Evolutionary conservation across 2,797 vertebrate species (phyloP).

Genomic region (Anolis apletophallus): DNA sequence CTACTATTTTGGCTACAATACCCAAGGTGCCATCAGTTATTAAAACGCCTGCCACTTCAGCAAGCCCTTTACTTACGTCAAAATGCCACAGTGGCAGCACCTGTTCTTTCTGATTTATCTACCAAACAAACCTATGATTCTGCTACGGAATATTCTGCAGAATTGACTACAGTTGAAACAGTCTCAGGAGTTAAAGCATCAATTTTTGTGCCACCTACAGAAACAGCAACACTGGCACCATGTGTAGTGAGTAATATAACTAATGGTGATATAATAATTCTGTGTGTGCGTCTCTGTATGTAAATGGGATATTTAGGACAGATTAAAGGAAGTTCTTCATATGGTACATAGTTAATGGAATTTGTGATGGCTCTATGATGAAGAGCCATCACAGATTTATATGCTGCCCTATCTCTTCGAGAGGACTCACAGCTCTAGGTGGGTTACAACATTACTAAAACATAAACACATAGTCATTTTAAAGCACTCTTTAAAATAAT

Average conservation of each 20-base stretch:
- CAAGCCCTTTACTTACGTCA: constrained; percentile 27
- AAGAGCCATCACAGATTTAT: too few species aligned
- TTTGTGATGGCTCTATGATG: too few species aligned
- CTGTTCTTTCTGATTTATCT: constrained; percentile 50
- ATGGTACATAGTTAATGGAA: neutral
- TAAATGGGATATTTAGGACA: neutral
- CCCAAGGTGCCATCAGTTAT: constrained; percentile 1
- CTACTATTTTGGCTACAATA: constrained; percentile 29
- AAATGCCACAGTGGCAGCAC: constrained; percentile 56
- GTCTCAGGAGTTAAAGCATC: constrained; percentile 9
- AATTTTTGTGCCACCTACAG: constrained; percentile 46
- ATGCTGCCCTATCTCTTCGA: too few species aligned
- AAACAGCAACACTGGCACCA: constrained; percentile 51
- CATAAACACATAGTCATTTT: too few species aligned
- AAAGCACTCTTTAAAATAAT: too few species aligned
- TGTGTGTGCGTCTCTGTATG: neutral
- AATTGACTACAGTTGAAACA: constrained; percentile 48
- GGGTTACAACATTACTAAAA: too few species aligned
- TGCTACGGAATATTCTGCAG: constrained; percentile 56
- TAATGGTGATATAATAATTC: neutral
- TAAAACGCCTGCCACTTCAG: constrained; percentile 7
- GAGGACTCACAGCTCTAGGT: too few species aligned
- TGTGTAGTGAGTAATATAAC: constrained; percentile 77
- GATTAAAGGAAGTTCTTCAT: neutral
- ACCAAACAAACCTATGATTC: constrained; percentile 39